Conservation (phyloP, 2,888 invertebrate species). For the Syritta pipiens region DNA sequence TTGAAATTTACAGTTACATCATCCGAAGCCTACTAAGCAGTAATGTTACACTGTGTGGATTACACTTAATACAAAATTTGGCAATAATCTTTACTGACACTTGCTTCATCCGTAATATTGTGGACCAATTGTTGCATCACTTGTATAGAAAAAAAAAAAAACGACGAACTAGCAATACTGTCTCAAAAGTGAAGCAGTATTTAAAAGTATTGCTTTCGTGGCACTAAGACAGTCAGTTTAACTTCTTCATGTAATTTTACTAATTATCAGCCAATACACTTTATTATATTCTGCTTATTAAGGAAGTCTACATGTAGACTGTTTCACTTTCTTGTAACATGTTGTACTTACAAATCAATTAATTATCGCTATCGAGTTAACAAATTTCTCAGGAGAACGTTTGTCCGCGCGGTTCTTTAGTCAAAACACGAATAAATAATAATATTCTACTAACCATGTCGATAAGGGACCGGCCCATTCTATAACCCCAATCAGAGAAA, state of each 20-base stretch:
- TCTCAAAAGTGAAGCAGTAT: background rate
- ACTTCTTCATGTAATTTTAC: no score
- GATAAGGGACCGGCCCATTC: slow-evolving; percentile 60
- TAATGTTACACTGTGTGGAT: background rate
- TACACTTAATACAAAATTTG: no score
- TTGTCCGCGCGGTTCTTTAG: slow-evolving; percentile 44
- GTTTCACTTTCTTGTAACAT: no score
- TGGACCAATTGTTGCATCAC: slow-evolving; percentile 9
- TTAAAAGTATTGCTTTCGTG: background rate
- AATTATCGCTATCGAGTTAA: background rate
- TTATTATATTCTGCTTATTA: no score
- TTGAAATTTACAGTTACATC: slow-evolving; percentile 5
- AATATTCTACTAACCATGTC: slow-evolving; percentile 50
- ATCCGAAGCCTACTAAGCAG: background rate
- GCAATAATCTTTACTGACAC: no score
- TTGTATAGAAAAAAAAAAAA: background rate
- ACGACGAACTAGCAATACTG: background rate
- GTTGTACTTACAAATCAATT: no score
- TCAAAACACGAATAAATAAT: slow-evolving; percentile 51
- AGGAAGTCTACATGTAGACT: no score
- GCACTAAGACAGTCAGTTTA: no score
- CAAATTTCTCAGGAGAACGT: background rate
- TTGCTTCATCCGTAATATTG: no score
- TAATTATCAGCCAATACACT: no score
- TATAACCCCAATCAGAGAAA: slow-evolving; percentile 27